phyloP scores from a whole-genome alignment of 2,797 vertebrate genomes.

The Artibeus lituratus region DNA sequence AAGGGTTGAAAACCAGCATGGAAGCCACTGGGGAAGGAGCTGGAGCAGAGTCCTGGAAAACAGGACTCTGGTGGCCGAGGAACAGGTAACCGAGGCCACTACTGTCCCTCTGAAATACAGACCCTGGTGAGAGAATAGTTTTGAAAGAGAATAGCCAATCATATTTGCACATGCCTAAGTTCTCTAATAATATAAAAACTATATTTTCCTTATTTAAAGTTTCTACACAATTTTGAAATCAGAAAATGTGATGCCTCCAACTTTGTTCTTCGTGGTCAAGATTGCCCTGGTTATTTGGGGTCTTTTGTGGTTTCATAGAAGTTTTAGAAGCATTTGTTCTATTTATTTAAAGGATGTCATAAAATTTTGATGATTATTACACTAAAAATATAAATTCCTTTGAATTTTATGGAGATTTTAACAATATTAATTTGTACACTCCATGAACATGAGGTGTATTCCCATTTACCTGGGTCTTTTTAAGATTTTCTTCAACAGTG shows the following conservation, averaged over 20 bases:
- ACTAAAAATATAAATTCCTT: background rate
- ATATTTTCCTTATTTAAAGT: background rate
- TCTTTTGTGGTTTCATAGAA: background rate
- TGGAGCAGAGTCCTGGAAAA: background rate
- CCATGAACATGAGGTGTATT: background rate
- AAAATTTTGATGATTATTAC: background rate
- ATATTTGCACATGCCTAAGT: background rate
- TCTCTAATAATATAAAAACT: background rate
- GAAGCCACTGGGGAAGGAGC: background rate
- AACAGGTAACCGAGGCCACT: background rate
- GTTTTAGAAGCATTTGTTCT: background rate
- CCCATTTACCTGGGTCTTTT: background rate
- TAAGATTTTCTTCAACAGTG: background rate
- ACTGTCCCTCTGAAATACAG: background rate
- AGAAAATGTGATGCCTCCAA: background rate
- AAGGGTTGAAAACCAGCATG: background rate
- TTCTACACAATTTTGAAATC: background rate
- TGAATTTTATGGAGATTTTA: background rate
- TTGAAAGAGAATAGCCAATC: background rate
- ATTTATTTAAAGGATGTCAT: background rate
- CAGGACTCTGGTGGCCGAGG: background rate
- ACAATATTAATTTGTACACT: background rate
- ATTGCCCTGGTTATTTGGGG: background rate
- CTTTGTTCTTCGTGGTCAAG: background rate
- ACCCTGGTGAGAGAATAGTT: background rate